Evolutionary conservation across 2,113 vertebrate genomes (phyloP), one percentile per base, ranked within the genome.

Genomic region (Cynocephalus volans): DNA sequence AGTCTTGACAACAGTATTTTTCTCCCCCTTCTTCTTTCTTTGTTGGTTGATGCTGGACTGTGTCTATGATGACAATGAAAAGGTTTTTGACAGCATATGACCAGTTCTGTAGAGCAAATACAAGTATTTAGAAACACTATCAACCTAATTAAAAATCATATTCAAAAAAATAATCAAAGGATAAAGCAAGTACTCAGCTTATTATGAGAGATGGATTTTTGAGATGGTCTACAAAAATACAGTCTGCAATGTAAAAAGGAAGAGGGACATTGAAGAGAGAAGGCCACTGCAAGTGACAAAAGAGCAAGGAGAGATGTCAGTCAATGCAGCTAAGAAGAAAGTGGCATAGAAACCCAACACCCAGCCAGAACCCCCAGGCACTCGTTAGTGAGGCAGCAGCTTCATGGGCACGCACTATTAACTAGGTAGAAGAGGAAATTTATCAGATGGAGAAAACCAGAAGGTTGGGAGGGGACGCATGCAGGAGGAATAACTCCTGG

Each of bases 381-480:
- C 41, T 77, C 26, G 15, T 64, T 14, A 80, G 12, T 33, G n/a
- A 90, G 23, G 28, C 28, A 89, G n/a, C 3, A 33, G 45, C 26
- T 90, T 88, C 62, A 58, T 28, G 15, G 19, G 50, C 0, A 0
- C 10, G 6, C 41, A n/a, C 83, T 58, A 10, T 62, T 17, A 90
- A 48, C 45, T 48, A 84, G 23, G 19, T 36, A 67, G 33, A 95
- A 77, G 18, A 79, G 10, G 18, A 73, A 65, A 13, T 48, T 70
- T 80, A 89, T 31, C 36, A 67, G 79, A 58, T 69, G 18, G 50
- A 95, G 75, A 83, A 95, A 97, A 72, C 26, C 18, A 69, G 76
- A 92, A 95, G 41, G 41, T 45, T 70, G 8, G 14, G 18, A 86
- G 28, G 18, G 54, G 36, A 97, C 72, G 8, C 64, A 84, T 48